A percentile compares a stretch with the other conserved stretches of the same genome.
Evolutionary conservation across 2,113 vertebrate genomes (phyloP).

Genomic region (Dascyllus trimaculatus): DNA sequence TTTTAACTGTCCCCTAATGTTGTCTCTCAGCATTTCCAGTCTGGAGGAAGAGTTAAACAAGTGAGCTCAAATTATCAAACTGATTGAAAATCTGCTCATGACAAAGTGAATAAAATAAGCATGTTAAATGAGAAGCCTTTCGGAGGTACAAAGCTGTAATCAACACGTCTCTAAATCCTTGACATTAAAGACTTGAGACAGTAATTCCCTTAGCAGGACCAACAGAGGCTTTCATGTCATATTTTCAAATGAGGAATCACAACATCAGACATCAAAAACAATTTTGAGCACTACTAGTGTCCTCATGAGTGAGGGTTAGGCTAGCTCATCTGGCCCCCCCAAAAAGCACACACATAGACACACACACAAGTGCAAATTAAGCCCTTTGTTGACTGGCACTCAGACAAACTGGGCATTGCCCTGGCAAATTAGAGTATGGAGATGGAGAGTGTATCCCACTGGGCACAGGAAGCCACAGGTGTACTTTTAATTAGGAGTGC

Average conservation of each 20-base stretch:
- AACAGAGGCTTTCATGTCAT: constrained; percentile 49
- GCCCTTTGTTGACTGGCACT: constrained; percentile 52
- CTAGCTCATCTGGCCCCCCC: neutral
- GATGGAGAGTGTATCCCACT: constrained; percentile 51
- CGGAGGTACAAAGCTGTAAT: constrained; percentile 37
- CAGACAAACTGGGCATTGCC: constrained; percentile 50
- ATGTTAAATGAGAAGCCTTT: constrained; percentile 29
- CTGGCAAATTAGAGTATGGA: constrained; percentile 55
- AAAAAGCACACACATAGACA: neutral
- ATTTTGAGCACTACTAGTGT: constrained; percentile 27
- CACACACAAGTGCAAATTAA: constrained; percentile 44
- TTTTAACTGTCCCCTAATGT: too few species aligned
- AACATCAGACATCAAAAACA: constrained; percentile 45
- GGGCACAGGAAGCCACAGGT: constrained; percentile 66
- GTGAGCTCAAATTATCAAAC: constrained; percentile 5
- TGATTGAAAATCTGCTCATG: constrained; percentile 34
- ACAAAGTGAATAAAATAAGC: constrained; percentile 31
- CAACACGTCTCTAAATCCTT: constrained; percentile 56
- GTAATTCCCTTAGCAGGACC: constrained; percentile 42
- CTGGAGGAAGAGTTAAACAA: too few species aligned
- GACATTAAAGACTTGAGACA: constrained; percentile 47
- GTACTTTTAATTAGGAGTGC: constrained; percentile 70
- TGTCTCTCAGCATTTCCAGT: constrained; percentile 17
- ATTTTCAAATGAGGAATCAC: constrained; percentile 47
- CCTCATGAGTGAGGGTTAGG: constrained; percentile 8